phyloP scores from a whole-genome alignment of 2,888 invertebrate genomes.

The Dysmachus trigonus region DNA sequence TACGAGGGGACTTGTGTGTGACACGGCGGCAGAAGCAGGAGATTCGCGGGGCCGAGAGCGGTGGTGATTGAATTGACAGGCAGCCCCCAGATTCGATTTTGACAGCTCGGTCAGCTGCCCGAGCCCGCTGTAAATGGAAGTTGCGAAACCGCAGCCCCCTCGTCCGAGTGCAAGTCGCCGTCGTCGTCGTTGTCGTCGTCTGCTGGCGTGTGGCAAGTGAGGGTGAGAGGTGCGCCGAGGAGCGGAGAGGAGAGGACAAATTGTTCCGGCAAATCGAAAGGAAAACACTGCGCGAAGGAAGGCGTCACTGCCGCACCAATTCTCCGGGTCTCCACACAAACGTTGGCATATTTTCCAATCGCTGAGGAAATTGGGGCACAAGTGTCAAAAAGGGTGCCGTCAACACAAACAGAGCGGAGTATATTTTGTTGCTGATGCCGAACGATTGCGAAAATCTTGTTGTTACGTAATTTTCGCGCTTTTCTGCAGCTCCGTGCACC shows the following conservation, averaged over 20 bases:
- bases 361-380: constrained; percentile 18
- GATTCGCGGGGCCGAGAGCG: neutral
- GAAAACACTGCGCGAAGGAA: neutral
- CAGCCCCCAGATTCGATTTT: neutral
- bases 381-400: constrained; percentile 27
- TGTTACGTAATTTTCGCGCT: constrained; percentile 28
- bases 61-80: neutral
- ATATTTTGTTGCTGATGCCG: constrained; percentile 28
- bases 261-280: neutral
- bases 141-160: neutral
- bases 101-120: constrained; percentile 12
- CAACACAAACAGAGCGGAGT: constrained; percentile 2
- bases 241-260: neutral
- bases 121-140: neutral
- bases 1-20: neutral
- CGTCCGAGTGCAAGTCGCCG: neutral
- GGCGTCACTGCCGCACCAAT: neutral
- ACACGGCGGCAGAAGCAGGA: neutral
- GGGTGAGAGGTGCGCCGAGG: neutral
- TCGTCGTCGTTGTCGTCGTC: too few relatives aligned
- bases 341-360: constrained; percentile 30
- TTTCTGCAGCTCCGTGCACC: neutral
- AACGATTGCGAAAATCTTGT: neutral
- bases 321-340: neutral
- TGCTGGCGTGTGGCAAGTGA: too few relatives aligned